Evolutionary conservation across 2,113 vertebrate species (phyloP), one percentile per base, ranked within the genome.

Genomic region (Electrona antarctica): DNA sequence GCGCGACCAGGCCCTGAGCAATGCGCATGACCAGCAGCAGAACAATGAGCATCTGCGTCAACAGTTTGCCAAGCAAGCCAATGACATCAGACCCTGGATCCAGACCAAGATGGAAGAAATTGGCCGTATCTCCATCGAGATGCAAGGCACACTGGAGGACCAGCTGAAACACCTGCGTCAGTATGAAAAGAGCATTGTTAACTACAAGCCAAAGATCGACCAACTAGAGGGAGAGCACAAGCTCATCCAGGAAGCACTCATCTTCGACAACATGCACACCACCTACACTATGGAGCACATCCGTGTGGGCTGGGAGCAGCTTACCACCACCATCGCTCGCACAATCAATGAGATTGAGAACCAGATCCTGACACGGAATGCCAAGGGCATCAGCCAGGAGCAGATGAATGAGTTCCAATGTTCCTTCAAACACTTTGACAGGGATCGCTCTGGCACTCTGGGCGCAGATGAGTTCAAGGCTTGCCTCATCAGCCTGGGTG

Each of bases 401-500:
- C 95, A 96, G 84, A 95, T 96, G 93, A 96, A 95, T 0, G 95
- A 96, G 83, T 96, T 96, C 92, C 93, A 95, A 73, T 94, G 94
- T 86, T 96, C 95, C 65, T 96, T 96, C 87, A 96, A 96, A 79
- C 95, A 96, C 90, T 96, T 96, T 3, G 95, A 96, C 89, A 92
- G 95, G 95, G 95, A 96, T 85, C 95, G 96, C 93, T 95, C 95
- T 90, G 95, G 95, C 94, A 96, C 93, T 84, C 94, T 97, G 72
- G 95, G 21, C 21, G 21, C 21, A 21, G 21, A 97, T 90, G 95
- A 97, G 72, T 97, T 97, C 94, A 96, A 96, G 94, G 95, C 95
- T 92, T 96, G 95, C 91, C 95, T 97, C 93, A 97, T 97, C 95
- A 96, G 95, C 94, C 94, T 96, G 94, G 95, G 95, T 90, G 96